Conservation (phyloP, 1,140 invertebrate genomes). For the Polypedilum vanderplanki region DNA sequence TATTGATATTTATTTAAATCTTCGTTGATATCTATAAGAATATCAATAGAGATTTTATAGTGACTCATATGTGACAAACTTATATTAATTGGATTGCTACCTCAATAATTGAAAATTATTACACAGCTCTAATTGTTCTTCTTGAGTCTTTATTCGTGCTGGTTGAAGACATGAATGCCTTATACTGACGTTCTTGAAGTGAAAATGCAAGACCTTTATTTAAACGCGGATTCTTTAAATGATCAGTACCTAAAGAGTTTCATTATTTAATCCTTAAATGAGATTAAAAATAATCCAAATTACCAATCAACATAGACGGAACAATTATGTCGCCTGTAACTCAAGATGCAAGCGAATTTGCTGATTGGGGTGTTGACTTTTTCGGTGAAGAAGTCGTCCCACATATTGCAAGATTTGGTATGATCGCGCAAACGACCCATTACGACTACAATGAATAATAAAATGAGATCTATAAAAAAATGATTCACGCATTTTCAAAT, state of each 20-base stretch:
- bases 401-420: slow-evolving; percentile 6
- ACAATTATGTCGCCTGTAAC: slow-evolving; percentile 56
- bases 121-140: slow-evolving; percentile 82
- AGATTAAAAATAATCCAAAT: no score
- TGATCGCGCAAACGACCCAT: background rate
- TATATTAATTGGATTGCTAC: background rate
- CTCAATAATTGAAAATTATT: slow-evolving; percentile 65
- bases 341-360: slow-evolving; percentile 50
- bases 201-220: slow-evolving; percentile 92
- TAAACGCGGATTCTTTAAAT: slow-evolving; percentile 70
- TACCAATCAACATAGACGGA: slow-evolving; percentile 55
- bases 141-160: slow-evolving; percentile 84
- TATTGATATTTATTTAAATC: slow-evolving; percentile 86
- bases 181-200: slow-evolving; percentile 81
- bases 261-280: no score
- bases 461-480: no score
- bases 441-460: background rate
- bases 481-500: background rate
- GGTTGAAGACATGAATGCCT: slow-evolving; percentile 89
- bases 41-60: background rate
- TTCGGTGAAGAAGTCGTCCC: background rate
- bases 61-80: background rate
- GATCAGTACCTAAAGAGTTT: slow-evolving; percentile 57
- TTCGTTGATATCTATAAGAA: slow-evolving; percentile 66
- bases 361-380: slow-evolving; percentile 32